These are phyloP conservation scores for Pecten maximus DNA, from an alignment of 2,888 invertebrate genomes.

Conservation along the genomic window DNA sequence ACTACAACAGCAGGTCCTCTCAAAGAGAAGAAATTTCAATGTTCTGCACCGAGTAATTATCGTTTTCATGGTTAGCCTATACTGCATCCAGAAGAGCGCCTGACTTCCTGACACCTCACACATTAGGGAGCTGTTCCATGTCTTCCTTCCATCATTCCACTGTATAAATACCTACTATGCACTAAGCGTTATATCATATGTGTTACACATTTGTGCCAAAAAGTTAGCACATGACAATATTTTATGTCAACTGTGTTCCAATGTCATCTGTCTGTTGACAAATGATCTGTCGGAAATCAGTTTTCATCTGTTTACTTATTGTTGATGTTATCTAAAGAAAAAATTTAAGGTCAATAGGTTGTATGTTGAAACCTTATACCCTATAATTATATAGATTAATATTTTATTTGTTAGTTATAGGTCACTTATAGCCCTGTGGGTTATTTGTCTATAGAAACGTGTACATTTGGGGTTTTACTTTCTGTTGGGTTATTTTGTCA, in stretches of 20 bases:
- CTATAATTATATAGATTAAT: too few relatives aligned
- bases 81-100: not conserved
- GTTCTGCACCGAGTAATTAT: not conserved
- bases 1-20: too few relatives aligned
- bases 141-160: conserved; percentile 24
- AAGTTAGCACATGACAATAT: not conserved
- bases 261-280: not conserved
- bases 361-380: too few relatives aligned
- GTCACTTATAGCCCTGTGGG: too few relatives aligned
- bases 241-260: not conserved
- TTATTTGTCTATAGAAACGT: not conserved
- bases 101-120: not conserved
- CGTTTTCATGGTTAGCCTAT: not conserved
- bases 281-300: not conserved
- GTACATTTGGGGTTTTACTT: not conserved
- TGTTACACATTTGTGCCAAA: conserved; percentile 26
- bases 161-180: conserved; percentile 27
- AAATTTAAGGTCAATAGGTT: too few relatives aligned
- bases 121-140: not conserved
- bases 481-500: not conserved
- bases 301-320: not conserved
- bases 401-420: too few relatives aligned
- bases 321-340: not conserved
- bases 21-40: not conserved
- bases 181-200: not conserved